Base-by-base conservation (phyloP, 2,888 invertebrate genomes). In the Flexamia atlantica region DNA sequence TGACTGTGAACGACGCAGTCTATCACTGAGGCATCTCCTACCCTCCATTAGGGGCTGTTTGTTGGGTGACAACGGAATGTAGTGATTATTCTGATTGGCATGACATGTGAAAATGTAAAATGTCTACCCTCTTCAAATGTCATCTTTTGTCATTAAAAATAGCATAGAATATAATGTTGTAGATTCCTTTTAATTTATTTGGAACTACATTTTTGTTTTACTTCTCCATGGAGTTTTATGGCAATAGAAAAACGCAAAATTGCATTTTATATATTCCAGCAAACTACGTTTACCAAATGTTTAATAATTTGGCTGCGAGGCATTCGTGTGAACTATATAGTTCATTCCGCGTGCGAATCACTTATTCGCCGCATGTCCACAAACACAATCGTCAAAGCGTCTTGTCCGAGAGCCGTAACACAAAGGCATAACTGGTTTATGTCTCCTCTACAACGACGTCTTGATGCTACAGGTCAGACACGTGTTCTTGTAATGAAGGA, bases 21-120 rank as follows among this genome's bases (percentile, higher is more conserved):
- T 20, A 57, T 57, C 50, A 50, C 57, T 23, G 64, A 28, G 1
- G 28, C 64, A 64, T 64, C 64, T 64, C 20, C 14, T 7, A 64
- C 64, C 64, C 64, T 64, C 64, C 64, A 64, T 64, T 64, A 64
- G 30, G 64, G 64, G 30, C 30, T 5, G 64, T 64, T 64, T 64
- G 64, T 64, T 53, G 12, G 30, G 30, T 30, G 64, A 64, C 64
- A 64, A 64, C 3, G 30, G 64, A 64, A 30, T n/a, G 30, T 30
- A 1, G 28, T 17, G 30, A 30, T 28, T 28, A 64, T 64, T 9
- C 64, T 64, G 64, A 64, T 64, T 64, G 64, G 12, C 64, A 20
- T 64, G 64, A 64, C 64, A 28, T 28, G 64, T 20, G 57, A 20
- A 20, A 57, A 57, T 57, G 3, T 28, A 64, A 64, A 64, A 64